Evolutionary conservation across 2,888 invertebrate species (phyloP).

Genomic region (Parnassius mnemosyne): DNA sequence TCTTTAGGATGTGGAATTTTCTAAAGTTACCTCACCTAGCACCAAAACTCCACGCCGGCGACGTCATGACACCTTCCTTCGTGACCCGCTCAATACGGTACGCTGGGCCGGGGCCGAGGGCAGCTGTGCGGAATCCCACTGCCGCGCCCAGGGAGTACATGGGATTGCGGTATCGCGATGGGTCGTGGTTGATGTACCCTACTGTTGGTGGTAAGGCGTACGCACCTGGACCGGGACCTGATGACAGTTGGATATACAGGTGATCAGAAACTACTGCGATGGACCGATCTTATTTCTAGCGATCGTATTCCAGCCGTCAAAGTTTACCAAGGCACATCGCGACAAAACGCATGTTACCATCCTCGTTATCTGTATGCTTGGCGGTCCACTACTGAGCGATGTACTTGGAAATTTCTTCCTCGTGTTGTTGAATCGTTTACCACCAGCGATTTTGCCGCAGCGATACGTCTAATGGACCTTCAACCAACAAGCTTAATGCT

Average conservation of each 20-base stretch:
- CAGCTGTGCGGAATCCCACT: slow-evolving; percentile 63
- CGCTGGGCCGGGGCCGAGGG: slow-evolving; percentile 71
- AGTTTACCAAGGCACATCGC: no score
- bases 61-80: slow-evolving; percentile 55
- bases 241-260: not conserved
- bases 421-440: no score
- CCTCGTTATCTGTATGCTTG: no score
- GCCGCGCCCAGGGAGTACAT: slow-evolving; percentile 82
- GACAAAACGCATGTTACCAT: no score
- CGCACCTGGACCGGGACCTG: slow-evolving; percentile 85
- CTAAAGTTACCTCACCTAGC: slow-evolving; percentile 39
- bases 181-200: slow-evolving; percentile 82
- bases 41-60: slow-evolving; percentile 80
- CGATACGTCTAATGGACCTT: no score
- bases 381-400: no score
- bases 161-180: slow-evolving; percentile 81
- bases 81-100: slow-evolving; percentile 68
- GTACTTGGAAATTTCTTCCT: no score
- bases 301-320: no score
- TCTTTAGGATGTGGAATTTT: not conserved
- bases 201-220: slow-evolving; percentile 82
- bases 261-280: no score
- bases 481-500: no score
- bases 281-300: no score
- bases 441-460: no score